These are phyloP conservation scores for Danio aesculapii DNA, from an alignment of 2,797 vertebrate species.

Conservation along the genomic window DNA sequence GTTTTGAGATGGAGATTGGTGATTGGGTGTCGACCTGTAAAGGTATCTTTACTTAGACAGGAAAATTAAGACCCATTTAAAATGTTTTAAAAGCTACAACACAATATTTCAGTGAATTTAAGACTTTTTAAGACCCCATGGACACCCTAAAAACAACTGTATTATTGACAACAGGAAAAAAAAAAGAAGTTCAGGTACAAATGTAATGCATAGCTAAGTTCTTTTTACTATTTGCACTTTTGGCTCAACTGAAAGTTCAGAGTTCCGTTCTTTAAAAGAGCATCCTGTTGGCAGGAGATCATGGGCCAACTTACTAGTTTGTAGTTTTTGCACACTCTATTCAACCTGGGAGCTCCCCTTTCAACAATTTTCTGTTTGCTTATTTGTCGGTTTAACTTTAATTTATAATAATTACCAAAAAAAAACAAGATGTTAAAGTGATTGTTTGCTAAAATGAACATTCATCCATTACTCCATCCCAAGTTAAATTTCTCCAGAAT, in stretches of 20 bases:
- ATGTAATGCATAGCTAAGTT: background rate
- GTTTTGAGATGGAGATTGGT: too few relatives aligned
- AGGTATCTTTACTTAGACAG: too few relatives aligned
- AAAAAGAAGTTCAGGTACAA: background rate
- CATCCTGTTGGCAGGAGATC: slow-evolving; percentile 12
- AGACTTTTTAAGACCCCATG: too few relatives aligned
- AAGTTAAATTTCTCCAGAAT: background rate
- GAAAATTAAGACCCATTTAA: too few relatives aligned
- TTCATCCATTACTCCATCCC: background rate
- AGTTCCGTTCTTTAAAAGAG: slow-evolving; percentile 8
- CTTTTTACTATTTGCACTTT: background rate
- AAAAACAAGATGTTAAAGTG: background rate
- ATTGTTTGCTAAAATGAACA: background rate
- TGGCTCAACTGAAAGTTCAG: background rate
- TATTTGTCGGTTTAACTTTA: background rate
- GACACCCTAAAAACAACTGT: background rate
- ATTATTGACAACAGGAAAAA: background rate
- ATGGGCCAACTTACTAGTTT: background rate
- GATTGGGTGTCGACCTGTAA: too few relatives aligned
- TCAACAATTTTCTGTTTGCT: background rate
- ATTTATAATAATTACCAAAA: background rate
- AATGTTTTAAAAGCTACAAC: too few relatives aligned
- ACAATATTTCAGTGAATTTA: too few relatives aligned
- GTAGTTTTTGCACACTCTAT: slow-evolving; percentile 21
- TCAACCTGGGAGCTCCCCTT: slow-evolving; percentile 4